These are phyloP conservation scores for Ivindomyrus marchei DNA, from an alignment of 2,113 vertebrate species.

Conservation along the genomic window DNA sequence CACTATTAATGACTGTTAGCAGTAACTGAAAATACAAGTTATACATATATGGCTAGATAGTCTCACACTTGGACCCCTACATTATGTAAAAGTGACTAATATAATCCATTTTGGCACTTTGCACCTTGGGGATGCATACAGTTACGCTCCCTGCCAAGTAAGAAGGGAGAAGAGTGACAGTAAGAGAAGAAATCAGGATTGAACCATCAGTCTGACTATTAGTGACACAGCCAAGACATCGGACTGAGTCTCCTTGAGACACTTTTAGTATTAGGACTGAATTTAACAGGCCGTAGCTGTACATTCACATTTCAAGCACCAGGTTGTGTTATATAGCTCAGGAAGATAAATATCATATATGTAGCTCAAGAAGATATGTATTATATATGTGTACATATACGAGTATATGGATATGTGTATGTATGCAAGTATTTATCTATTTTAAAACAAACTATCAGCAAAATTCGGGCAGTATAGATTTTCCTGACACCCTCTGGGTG, in stretches of 20 bases:
- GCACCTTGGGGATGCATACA: neutral
- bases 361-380: neutral
- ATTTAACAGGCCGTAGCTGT: neutral
- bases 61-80: neutral
- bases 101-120: neutral
- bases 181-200: neutral
- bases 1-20: neutral
- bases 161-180: neutral
- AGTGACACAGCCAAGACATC: neutral
- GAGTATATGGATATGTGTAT: neutral
- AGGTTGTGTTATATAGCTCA: neutral
- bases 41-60: neutral
- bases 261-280: neutral
- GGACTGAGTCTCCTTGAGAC: neutral
- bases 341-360: neutral
- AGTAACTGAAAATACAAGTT: neutral
- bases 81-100: neutral
- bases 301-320: neutral
- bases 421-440: neutral
- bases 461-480: neutral
- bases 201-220: neutral
- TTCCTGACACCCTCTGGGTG: neutral
- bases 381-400: neutral
- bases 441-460: neutral
- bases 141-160: neutral